Evolutionary conservation across 1,140 invertebrate genomes (phyloP).

Genomic region (Sweltsa coloradensis): DNA sequence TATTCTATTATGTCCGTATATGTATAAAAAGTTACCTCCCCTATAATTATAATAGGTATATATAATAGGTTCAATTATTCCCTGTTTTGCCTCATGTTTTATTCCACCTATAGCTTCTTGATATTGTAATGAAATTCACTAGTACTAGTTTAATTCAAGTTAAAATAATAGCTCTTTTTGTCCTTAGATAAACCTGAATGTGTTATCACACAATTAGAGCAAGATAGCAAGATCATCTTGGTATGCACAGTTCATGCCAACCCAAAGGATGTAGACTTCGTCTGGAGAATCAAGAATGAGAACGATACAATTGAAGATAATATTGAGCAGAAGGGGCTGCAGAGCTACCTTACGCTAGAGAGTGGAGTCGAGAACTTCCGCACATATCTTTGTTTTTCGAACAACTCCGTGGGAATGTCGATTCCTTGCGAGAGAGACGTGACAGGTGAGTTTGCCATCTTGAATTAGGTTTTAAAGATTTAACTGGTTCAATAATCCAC

Average conservation of each 20-base stretch:
- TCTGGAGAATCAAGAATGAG: conserved; percentile 70
- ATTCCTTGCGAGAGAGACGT: conserved; percentile 68
- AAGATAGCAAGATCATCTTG: conserved; percentile 59
- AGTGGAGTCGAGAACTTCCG: conserved; percentile 50
- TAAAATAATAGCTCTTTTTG: conserved; percentile 19
- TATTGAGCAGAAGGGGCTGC: conserved; percentile 36
- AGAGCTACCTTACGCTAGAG: conserved; percentile 53
- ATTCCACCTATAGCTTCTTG: no score
- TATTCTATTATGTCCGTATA: no score
- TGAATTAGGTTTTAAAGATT: no score
- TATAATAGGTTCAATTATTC: no score
- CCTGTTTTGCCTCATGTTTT: no score
- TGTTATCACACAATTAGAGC: conserved; percentile 54
- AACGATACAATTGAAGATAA: conserved; percentile 59
- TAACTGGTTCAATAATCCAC: no score
- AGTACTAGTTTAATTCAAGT: background rate
- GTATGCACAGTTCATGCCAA: conserved; percentile 71
- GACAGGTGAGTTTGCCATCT: conserved; percentile 41
- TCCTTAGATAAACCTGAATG: conserved; percentile 72
- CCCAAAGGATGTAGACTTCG: conserved; percentile 67
- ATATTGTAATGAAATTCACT: no score
- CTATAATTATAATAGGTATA: no score
- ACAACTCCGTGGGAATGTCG: conserved; percentile 64
- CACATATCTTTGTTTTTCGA: conserved; percentile 71
- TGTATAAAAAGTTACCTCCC: no score